Evolutionary conservation across 2,113 vertebrate genomes (phyloP).

Genomic region (Perca flavescens): DNA sequence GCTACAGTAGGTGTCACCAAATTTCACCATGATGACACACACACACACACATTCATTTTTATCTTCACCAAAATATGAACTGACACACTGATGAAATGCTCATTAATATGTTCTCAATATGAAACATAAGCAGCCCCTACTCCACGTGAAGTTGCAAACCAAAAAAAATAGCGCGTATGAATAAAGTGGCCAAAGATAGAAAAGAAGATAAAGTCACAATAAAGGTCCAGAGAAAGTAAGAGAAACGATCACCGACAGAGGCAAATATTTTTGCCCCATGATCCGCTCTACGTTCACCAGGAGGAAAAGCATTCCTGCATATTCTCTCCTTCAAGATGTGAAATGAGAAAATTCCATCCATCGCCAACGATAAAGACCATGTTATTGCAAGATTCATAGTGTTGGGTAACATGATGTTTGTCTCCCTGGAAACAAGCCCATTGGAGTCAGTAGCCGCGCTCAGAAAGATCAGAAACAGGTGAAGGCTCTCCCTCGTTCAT

Average conservation of each 20-base stretch:
- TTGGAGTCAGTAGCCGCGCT: constrained; percentile 36
- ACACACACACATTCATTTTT: not conserved
- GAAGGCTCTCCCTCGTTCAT: constrained; percentile 47
- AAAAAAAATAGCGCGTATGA: constrained; percentile 32
- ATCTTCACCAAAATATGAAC: too few relatives aligned
- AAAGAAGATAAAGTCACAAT: constrained; percentile 15
- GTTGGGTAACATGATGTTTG: constrained; percentile 62
- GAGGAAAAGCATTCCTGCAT: constrained; percentile 59
- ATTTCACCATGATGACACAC: not conserved
- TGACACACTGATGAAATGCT: not conserved
- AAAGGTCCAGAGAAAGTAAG: constrained; percentile 11
- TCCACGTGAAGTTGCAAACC: constrained; percentile 21
- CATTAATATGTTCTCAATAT: not conserved
- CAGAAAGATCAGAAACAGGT: constrained; percentile 74
- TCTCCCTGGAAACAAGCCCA: constrained; percentile 68
- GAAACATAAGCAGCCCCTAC: constrained; percentile 27
- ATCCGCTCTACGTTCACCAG: constrained; percentile 26
- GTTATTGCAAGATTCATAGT: constrained; percentile 65
- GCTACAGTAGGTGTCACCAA: not conserved
- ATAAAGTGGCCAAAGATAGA: constrained; percentile 35
- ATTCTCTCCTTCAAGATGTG: constrained; percentile 41
- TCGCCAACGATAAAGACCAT: constrained; percentile 67
- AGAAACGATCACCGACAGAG: constrained; percentile 33
- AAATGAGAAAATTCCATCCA: constrained; percentile 68
- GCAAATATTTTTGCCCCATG: constrained; percentile 17